A percentile compares a stretch with the other conserved stretches of the same genome.
phyloP scores from a whole-genome alignment of 2,888 invertebrate genomes.

The Odontocolon sp. region DNA sequence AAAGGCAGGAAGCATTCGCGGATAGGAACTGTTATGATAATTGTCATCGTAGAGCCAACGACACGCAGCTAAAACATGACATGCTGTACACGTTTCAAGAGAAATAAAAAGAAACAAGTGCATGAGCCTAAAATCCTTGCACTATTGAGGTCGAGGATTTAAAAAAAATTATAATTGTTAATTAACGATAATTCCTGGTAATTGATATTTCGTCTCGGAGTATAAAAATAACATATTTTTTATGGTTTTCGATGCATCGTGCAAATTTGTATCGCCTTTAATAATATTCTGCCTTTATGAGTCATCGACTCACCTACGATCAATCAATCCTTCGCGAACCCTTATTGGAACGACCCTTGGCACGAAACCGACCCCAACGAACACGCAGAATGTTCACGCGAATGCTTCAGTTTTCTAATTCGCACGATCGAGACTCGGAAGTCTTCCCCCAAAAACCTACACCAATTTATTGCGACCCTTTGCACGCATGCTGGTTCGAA shows the following conservation, averaged over 20 bases:
- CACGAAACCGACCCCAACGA: slow-evolving; percentile 28
- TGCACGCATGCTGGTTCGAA: slow-evolving; percentile 48
- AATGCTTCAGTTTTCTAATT: slow-evolving; percentile 24
- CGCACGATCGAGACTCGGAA: slow-evolving; percentile 48
- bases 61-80: background rate
- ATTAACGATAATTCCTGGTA: background rate
- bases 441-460: slow-evolving; percentile 26
- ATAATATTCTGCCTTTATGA: slow-evolving; percentile 27
- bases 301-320: slow-evolving; percentile 38
- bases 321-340: slow-evolving; percentile 41
- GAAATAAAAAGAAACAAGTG: background rate
- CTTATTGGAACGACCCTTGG: slow-evolving; percentile 23
- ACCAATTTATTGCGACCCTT: slow-evolving; percentile 40
- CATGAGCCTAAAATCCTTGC: background rate
- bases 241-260: background rate
- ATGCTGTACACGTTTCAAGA: background rate
- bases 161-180: background rate
- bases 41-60: slow-evolving; percentile 1
- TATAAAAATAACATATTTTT: background rate
- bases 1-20: slow-evolving; percentile 25
- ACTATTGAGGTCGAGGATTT: background rate
- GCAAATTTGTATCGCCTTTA: slow-evolving; percentile 15
- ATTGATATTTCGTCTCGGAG: background rate
- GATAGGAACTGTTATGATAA: slow-evolving; percentile 38
- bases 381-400: slow-evolving; percentile 29